These are phyloP conservation scores for Panulirus ornatus DNA, from an alignment of 1,140 invertebrate genomes.

Conservation along the genomic window DNA sequence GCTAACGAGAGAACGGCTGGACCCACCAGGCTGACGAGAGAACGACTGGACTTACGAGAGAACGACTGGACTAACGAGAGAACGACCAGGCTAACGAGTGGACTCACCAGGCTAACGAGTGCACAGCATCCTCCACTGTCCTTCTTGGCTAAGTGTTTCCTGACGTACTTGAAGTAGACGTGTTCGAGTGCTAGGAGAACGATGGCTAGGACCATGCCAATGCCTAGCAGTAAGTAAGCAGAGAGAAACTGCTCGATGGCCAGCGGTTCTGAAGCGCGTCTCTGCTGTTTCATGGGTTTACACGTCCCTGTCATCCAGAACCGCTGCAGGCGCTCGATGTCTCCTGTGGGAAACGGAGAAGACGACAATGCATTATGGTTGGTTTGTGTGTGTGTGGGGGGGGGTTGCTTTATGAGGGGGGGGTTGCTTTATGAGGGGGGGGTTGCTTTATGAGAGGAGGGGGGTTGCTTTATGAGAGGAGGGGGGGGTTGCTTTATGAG, in stretches of 20 bases:
- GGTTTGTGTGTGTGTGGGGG: neutral
- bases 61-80: too few relatives aligned
- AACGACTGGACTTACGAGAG: too few relatives aligned
- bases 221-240: slow-evolving; percentile 95
- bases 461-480: neutral
- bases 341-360: slow-evolving; percentile 81
- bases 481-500: neutral
- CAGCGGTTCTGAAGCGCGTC: slow-evolving; percentile 85
- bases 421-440: neutral
- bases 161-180: slow-evolving; percentile 89
- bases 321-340: slow-evolving; percentile 93
- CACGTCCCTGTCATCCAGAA: slow-evolving; percentile 99
- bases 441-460: neutral
- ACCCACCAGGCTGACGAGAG: too few relatives aligned
- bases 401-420: neutral
- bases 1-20: too few relatives aligned
- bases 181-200: slow-evolving; percentile 92
- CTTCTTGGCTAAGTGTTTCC: slow-evolving; percentile 92
- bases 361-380: neutral
- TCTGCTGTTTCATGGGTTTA: slow-evolving; percentile 88
- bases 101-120: slow-evolving; percentile 89
- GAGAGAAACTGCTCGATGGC: slow-evolving; percentile 98
- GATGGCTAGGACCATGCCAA: slow-evolving; percentile 92
- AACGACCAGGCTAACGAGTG: too few relatives aligned
- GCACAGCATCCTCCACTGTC: slow-evolving; percentile 93